These are phyloP conservation scores for Brenthis hecate DNA, from an alignment of 2,888 invertebrate species.

Conservation along the genomic window DNA sequence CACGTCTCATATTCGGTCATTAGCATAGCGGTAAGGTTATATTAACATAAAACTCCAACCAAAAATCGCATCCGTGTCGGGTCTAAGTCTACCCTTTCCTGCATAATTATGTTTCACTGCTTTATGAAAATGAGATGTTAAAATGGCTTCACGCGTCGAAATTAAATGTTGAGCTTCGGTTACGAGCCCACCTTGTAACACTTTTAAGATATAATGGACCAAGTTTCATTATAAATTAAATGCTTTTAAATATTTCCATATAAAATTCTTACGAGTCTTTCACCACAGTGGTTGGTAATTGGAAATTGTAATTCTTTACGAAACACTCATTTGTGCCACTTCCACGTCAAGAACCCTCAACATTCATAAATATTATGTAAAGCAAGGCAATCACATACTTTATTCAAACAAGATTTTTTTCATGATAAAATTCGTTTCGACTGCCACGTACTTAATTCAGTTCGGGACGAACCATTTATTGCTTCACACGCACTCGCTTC, in stretches of 20 bases:
- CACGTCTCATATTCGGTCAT: slow-evolving; percentile 61
- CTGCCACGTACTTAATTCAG: not conserved
- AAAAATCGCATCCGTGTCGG: slow-evolving; percentile 63
- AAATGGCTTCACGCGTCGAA: slow-evolving; percentile 55
- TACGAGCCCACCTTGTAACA: slow-evolving; percentile 28
- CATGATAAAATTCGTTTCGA: slow-evolving; percentile 28
- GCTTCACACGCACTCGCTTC: slow-evolving; percentile 28
- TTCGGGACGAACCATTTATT: slow-evolving; percentile 26
- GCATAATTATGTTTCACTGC: slow-evolving; percentile 62
- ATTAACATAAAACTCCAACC: slow-evolving; percentile 71
- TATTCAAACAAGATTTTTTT: slow-evolving; percentile 26
- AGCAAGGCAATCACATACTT: slow-evolving; percentile 22
- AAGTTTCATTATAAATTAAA: slow-evolving; percentile 5
- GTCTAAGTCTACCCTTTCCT: slow-evolving; percentile 52
- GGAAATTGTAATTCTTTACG: slow-evolving; percentile 22
- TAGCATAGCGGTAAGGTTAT: slow-evolving; percentile 61
- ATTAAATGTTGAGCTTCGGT: slow-evolving; percentile 40
- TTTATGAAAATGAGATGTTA: slow-evolving; percentile 70
- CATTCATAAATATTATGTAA: slow-evolving; percentile 27
- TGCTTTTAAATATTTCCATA: slow-evolving; percentile 11
- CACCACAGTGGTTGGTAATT: slow-evolving; percentile 7
- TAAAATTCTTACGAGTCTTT: slow-evolving; percentile 16
- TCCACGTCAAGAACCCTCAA: slow-evolving; percentile 18
- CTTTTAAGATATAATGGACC: slow-evolving; percentile 29
- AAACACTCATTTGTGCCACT: slow-evolving; percentile 25